Conservation (phyloP, 2,797 vertebrate genomes). For the Paramormyrops hopkinsi region DNA sequence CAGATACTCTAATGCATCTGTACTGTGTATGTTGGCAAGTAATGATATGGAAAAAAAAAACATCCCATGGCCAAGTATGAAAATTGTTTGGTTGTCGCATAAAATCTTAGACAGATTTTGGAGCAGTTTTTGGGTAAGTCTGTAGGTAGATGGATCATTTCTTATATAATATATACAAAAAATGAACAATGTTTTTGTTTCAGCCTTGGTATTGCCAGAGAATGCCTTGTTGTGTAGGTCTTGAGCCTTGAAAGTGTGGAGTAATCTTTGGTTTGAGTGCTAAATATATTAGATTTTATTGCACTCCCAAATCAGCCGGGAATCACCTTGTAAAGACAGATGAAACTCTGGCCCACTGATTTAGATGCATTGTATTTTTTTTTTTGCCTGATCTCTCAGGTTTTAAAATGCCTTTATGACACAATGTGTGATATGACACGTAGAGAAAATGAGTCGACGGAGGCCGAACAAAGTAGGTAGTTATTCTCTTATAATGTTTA, state of each 20-base stretch:
- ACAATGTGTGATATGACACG: neutral
- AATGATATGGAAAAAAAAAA: neutral
- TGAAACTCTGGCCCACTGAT: neutral
- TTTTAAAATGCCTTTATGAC: neutral
- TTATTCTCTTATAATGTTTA: neutral
- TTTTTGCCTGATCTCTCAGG: neutral
- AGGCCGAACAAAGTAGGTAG: conserved; percentile 1
- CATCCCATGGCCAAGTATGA: neutral
- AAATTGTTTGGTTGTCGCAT: neutral
- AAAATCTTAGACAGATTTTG: neutral
- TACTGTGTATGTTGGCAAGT: neutral
- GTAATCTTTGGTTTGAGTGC: neutral
- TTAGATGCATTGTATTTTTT: neutral
- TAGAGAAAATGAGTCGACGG: neutral
- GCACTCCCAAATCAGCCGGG: neutral
- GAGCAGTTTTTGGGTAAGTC: neutral
- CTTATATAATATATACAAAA: neutral
- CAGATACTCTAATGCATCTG: neutral
- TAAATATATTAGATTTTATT: neutral
- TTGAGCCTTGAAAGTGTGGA: neutral
- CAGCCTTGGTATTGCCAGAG: neutral
- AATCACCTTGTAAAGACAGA: neutral
- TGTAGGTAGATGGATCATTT: neutral
- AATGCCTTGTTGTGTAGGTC: neutral
- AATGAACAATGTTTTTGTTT: neutral